These are phyloP conservation scores for Eristalinus sepulchralis DNA, from an alignment of 2,888 invertebrate species.

Conservation along the genomic window DNA sequence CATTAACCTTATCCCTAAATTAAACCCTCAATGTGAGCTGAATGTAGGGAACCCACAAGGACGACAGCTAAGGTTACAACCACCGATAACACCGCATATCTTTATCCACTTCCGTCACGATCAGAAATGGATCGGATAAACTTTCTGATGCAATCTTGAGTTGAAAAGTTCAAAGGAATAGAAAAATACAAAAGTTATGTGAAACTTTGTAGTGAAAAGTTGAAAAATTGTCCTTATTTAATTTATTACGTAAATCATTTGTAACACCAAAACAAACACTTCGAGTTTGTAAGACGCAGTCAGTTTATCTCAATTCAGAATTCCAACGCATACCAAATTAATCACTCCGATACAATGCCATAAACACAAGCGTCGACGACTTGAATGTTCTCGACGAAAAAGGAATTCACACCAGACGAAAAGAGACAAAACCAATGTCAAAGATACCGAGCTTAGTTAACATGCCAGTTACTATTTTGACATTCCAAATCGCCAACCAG, in stretches of 20 bases:
- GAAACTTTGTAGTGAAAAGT: too few species aligned
- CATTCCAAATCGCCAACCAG: constrained; percentile 4
- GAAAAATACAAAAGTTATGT: too few species aligned
- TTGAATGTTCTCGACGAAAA: background rate
- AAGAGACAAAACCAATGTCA: constrained; percentile 71
- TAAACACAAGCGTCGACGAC: background rate
- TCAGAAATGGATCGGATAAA: too few species aligned
- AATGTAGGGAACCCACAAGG: too few species aligned
- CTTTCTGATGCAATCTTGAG: too few species aligned
- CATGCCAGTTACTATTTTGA: constrained; percentile 8
- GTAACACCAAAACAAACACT: background rate
- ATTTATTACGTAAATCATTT: background rate
- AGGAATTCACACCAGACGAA: constrained; percentile 3
- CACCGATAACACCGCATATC: too few species aligned
- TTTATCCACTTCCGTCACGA: too few species aligned
- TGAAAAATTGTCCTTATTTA: too few species aligned
- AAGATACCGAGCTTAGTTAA: constrained; percentile 45
- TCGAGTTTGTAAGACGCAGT: background rate
- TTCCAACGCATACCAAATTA: background rate
- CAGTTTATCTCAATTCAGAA: background rate
- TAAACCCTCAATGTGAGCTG: too few species aligned
- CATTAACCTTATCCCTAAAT: too few species aligned
- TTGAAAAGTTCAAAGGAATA: too few species aligned
- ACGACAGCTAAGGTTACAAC: too few species aligned
- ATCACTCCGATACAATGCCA: background rate